Base-by-base conservation (phyloP, 2,797 vertebrate genomes). In the Microchirus variegatus region DNA sequence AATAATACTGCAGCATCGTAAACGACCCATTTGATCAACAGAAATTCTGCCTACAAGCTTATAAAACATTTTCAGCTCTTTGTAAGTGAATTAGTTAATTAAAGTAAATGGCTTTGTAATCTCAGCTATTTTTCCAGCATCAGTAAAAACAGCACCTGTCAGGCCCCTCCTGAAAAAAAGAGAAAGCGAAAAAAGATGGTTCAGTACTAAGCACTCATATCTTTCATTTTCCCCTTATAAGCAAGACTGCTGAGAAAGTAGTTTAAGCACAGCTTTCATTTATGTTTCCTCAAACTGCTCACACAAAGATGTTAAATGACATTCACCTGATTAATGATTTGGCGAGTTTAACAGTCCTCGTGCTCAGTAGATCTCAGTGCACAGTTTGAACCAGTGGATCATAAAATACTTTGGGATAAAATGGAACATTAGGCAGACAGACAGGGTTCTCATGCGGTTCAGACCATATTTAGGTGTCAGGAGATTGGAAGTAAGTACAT, bases 81-180 rank as follows among this genome's bases (percentile, higher is more conserved):
- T 52, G 2, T 31, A 5, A 31, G 31, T 4, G 31, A 31, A 31
- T 31, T 31, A 6, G 31, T 31, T 31, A 31, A 31, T 31, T 31
- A 31, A 6, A 31, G 31, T 59, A 56, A 71, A 53, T 58, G 51
- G 41, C 41, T 62, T 26, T 43, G 38, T 55, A 35, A 10, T 76
- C 50, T 31, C 19, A 56, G 45, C 50, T 38, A 55, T 49, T 19
- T 52, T 47, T 59, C 13, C 50, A 52, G 59, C 17, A 41, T 55
- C 47, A 59, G 48, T 59, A 63, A 67, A 63, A 67, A 40, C 31
- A 45, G 16, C 18, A 54, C 36, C 59, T 54, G 19, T 45, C 59
- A 46, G 49, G 22, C 14, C 15, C 1, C 5, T 54, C 15, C n/a
- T 49, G 36, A 37, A 53, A 53, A 53, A 31, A 5, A 5, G 2